These are phyloP conservation scores for Mercenaria mercenaria DNA, from an alignment of 1,140 invertebrate species.

Conservation along the genomic window DNA sequence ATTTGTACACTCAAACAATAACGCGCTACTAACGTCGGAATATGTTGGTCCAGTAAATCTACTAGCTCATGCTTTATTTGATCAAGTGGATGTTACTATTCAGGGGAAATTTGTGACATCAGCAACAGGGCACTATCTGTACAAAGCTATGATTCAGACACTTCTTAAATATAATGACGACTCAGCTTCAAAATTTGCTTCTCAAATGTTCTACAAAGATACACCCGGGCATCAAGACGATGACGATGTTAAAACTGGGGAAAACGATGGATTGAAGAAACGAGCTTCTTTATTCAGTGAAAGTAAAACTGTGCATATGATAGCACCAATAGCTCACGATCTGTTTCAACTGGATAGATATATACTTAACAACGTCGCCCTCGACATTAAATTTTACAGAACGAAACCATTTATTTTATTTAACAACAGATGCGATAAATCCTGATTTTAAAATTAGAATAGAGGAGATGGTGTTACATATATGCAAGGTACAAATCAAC, in stretches of 20 bases:
- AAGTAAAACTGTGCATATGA: neutral
- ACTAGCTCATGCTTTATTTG: constrained; percentile 31
- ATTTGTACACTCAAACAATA: neutral
- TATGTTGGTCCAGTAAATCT: neutral
- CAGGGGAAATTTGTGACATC: constrained; percentile 21
- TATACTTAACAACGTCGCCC: neutral
- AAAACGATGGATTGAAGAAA: neutral
- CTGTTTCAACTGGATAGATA: neutral
- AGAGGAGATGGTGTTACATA: neutral
- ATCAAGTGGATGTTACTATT: constrained; percentile 16
- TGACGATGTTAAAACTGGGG: neutral
- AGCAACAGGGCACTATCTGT: neutral
- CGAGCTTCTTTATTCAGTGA: neutral
- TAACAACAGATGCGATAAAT: neutral
- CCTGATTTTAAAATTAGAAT: neutral
- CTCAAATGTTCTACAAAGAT: neutral
- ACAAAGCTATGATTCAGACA: neutral
- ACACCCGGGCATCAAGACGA: constrained; percentile 6
- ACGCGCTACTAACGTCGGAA: neutral
- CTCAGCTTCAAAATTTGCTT: neutral
- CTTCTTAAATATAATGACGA: neutral
- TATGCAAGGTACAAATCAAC: neutral
- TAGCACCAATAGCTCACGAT: neutral
- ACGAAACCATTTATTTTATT: neutral
- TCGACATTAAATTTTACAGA: neutral